A percentile compares a stretch with the other conserved stretches of the same genome.
Conservation (phyloP, 2,888 invertebrate genomes). For the Drosophila prostipennis region DNA sequence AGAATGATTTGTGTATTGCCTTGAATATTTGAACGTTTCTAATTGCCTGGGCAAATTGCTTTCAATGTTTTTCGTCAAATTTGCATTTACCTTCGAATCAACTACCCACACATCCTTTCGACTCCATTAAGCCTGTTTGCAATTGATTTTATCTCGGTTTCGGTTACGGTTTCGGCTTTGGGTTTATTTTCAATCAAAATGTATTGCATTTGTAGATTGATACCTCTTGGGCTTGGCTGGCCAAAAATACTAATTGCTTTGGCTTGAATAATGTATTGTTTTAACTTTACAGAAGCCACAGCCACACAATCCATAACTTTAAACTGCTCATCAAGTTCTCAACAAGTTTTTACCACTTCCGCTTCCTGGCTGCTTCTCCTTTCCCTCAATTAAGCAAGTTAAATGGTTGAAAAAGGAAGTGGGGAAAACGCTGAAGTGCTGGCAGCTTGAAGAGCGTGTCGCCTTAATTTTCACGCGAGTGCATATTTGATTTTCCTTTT, state of each 20-base stretch:
- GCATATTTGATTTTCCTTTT: slow-evolving; percentile 70
- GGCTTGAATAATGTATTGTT: slow-evolving; percentile 18
- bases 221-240: not conserved
- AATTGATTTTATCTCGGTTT: slow-evolving; percentile 17
- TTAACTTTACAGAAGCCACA: slow-evolving; percentile 10
- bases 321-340: slow-evolving; percentile 48
- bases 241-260: slow-evolving; percentile 17
- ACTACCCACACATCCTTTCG: slow-evolving; percentile 7
- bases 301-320: not conserved
- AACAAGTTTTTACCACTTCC: slow-evolving; percentile 47
- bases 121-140: slow-evolving; percentile 29
- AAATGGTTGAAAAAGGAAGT: slow-evolving; percentile 12
- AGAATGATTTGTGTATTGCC: slow-evolving; percentile 5
- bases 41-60: slow-evolving; percentile 29
- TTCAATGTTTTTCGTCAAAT: slow-evolving; percentile 18
- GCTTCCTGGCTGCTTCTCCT: slow-evolving; percentile 10
- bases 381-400: slow-evolving; percentile 54
- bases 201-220: slow-evolving; percentile 27
- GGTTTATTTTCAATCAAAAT: slow-evolving; percentile 11
- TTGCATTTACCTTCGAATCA: not conserved
- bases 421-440: slow-evolving; percentile 3
- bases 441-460: slow-evolving; percentile 43
- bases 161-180: not conserved
- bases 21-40: slow-evolving; percentile 8
- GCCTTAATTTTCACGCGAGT: slow-evolving; percentile 70